Evolutionary conservation across 2,113 vertebrate species (phyloP).

Genomic region (Oreocharis arfaki): DNA sequence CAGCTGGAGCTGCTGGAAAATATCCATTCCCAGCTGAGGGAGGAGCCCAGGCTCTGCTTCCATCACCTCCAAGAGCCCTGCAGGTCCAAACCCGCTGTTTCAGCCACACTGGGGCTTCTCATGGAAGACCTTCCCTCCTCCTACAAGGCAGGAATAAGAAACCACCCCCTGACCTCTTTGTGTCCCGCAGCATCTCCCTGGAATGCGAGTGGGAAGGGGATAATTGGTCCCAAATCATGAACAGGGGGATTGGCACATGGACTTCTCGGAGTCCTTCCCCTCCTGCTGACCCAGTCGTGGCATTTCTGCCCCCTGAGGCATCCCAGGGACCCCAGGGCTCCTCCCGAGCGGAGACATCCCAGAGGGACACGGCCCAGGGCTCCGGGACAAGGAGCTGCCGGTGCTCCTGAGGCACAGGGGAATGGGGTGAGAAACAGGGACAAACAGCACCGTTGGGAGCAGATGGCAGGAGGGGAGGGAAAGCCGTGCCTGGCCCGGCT

Average conservation of each 20-base stretch:
- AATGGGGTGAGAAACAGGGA: background rate
- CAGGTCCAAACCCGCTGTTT: background rate
- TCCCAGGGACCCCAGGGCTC: background rate
- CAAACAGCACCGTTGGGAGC: fast-evolving
- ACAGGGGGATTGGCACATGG: fast-evolving
- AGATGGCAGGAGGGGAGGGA: background rate
- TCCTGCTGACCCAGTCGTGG: background rate
- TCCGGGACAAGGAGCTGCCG: background rate
- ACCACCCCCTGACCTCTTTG: background rate
- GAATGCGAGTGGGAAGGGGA: background rate
- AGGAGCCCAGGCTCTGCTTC: background rate
- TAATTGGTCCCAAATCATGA: fast-evolving
- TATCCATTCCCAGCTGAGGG: background rate
- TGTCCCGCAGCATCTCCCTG: background rate
- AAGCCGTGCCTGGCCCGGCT: background rate
- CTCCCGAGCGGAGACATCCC: background rate
- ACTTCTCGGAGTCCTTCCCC: background rate
- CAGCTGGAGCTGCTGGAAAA: background rate
- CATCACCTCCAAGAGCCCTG: background rate
- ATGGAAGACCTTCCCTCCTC: background rate
- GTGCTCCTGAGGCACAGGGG: background rate
- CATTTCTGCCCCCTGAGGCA: background rate
- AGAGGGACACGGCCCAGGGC: fast-evolving
- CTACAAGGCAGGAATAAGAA: background rate
- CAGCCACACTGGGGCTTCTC: background rate